Percentiles rank a stretch among this genome's conserved stretches.
Conservation (phyloP, 2,888 invertebrate species). For the Phlogophora meticulosa region DNA sequence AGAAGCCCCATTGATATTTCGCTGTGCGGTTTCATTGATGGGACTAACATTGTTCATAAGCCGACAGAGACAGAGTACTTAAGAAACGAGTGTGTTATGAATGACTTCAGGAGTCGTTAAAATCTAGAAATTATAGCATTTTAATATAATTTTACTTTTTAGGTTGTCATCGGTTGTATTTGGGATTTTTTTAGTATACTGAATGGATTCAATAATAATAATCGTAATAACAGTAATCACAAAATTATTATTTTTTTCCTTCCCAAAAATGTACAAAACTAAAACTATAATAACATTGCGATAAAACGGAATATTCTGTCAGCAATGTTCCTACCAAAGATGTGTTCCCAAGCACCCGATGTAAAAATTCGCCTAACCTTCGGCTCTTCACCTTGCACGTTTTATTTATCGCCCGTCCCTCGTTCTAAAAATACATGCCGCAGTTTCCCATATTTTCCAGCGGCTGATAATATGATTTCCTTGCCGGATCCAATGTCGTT, state of each 20-base stretch:
- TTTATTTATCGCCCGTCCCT: constrained; percentile 67
- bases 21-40: constrained; percentile 87
- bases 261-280: background rate
- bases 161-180: constrained; percentile 1
- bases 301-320: background rate
- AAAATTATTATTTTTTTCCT: no score
- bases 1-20: constrained; percentile 88
- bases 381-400: constrained; percentile 60
- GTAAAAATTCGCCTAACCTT: constrained; percentile 55
- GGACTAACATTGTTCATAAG: constrained; percentile 70
- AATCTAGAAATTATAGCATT: background rate
- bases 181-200: background rate
- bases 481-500: constrained; percentile 62
- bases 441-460: constrained; percentile 64
- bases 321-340: constrained; percentile 19
- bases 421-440: constrained; percentile 71
- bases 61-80: constrained; percentile 25
- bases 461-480: constrained; percentile 69
- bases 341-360: constrained; percentile 21
- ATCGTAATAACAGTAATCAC: no score
- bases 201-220: no score
- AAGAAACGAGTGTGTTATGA: constrained; percentile 22
- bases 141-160: no score
- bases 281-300: constrained; percentile 2
- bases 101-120: background rate